A percentile compares a stretch with the other conserved stretches of the same genome.
Conservation (phyloP, 2,113 vertebrate genomes). For the Laticauda laticaudata region DNA sequence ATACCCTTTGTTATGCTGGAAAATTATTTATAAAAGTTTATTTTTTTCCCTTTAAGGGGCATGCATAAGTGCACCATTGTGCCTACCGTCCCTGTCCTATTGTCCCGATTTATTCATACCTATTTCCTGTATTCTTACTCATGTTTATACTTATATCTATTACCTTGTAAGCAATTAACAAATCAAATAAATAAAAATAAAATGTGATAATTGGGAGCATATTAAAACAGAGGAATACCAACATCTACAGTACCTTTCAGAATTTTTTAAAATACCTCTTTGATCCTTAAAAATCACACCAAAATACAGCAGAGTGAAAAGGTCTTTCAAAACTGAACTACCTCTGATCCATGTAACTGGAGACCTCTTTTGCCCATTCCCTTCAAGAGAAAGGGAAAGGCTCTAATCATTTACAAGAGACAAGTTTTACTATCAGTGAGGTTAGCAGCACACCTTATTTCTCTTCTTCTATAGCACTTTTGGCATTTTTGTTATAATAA, state of each 20-base stretch:
- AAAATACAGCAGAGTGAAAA: not conserved
- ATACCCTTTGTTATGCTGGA: conserved; percentile 12
- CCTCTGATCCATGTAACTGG: not conserved
- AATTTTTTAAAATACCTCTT: not conserved
- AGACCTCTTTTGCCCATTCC: not conserved
- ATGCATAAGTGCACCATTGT: no score
- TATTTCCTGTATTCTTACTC: no score
- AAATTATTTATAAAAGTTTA: conserved; percentile 21
- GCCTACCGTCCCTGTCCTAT: no score
- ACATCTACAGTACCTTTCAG: not conserved
- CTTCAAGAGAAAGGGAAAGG: not conserved
- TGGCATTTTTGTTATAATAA: not conserved
- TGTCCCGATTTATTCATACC: no score
- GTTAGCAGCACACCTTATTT: not conserved
- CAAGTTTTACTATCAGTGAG: not conserved
- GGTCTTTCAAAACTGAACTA: not conserved
- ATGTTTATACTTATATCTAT: no score
- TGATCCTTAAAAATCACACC: not conserved
- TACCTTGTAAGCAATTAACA: no score
- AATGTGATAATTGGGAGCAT: not conserved
- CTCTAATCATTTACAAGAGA: not conserved
- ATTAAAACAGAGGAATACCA: not conserved
- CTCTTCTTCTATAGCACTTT: not conserved
- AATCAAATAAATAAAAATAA: no score
- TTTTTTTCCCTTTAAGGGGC: not conserved